Percentiles rank a stretch among this genome's conserved stretches.
Evolutionary conservation across 2,113 vertebrate genomes (phyloP).

Genomic region (Eidolon helvum): DNA sequence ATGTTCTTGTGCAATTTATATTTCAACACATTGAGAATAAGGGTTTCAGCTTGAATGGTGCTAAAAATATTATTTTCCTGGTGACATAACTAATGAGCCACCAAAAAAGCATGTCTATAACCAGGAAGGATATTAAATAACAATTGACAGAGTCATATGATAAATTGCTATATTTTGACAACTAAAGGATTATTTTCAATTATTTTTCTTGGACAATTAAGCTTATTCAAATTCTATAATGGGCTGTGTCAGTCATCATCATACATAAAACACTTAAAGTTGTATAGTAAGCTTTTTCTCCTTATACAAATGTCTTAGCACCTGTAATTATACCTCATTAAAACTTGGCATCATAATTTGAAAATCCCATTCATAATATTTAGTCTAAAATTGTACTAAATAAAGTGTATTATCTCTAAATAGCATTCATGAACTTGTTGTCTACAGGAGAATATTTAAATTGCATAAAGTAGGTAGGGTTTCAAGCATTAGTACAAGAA

Average conservation of each 20-base stretch:
- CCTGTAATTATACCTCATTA: constrained; percentile 84
- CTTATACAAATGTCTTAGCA: constrained; percentile 75
- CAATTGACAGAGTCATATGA: constrained; percentile 72
- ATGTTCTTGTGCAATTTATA: background rate
- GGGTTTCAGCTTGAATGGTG: constrained; percentile 26
- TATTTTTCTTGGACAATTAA: constrained; percentile 84
- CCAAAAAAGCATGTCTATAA: constrained; percentile 66
- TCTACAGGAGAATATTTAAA: constrained; percentile 56
- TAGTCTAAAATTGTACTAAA: constrained; percentile 71
- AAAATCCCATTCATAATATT: constrained; percentile 79
- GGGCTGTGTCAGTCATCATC: constrained; percentile 80
- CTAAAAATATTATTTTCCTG: constrained; percentile 52
- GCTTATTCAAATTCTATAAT: constrained; percentile 82
- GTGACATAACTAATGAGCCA: constrained; percentile 73
- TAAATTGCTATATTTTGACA: constrained; percentile 81
- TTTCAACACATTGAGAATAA: constrained; percentile 12
- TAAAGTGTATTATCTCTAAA: constrained; percentile 71
- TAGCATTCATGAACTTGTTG: constrained; percentile 70
- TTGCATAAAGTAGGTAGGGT: constrained; percentile 25
- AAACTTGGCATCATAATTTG: constrained; percentile 77
- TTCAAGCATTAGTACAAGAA: constrained; percentile 36
- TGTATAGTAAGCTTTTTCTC: constrained; percentile 77
- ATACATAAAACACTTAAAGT: constrained; percentile 81
- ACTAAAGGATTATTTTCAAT: constrained; percentile 84
- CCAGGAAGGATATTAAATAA: constrained; percentile 72